Percentiles rank a stretch among this genome's conserved stretches.
Evolutionary conservation across 2,888 invertebrate genomes (phyloP).

Genomic region (Magallana nippona): DNA sequence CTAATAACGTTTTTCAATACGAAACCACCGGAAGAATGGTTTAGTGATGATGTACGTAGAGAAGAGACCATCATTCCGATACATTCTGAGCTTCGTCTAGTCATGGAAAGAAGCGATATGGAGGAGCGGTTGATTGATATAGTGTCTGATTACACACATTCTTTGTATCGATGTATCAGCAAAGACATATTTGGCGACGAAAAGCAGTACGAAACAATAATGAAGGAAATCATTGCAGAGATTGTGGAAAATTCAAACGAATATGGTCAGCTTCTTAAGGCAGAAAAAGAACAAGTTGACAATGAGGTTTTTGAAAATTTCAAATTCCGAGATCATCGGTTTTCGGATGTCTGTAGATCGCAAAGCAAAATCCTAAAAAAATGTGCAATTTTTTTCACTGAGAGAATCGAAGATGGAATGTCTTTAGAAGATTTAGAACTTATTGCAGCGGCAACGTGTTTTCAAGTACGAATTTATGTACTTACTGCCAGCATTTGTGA

Average conservation of each 20-base stretch:
- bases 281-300: not conserved
- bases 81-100: not conserved
- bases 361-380: not conserved
- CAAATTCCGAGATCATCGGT: not conserved
- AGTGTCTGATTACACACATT: constrained; percentile 2
- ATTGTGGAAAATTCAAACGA: not conserved
- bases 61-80: not conserved
- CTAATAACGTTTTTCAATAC: not conserved
- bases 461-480: constrained; percentile 34
- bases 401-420: constrained; percentile 34
- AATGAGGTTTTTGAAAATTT: constrained; percentile 13
- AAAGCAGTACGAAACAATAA: not conserved
- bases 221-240: not conserved
- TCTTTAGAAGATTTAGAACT: constrained; percentile 35
- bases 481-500: not conserved
- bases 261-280: not conserved
- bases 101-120: constrained; percentile 30
- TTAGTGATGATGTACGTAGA: not conserved
- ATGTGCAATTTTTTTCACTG: not conserved
- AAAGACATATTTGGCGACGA: constrained; percentile 45
- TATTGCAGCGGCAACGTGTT: constrained; percentile 13
- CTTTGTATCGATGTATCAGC: constrained; percentile 44
- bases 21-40: not conserved
- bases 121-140: constrained; percentile 19
- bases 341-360: not conserved